Percentiles rank a stretch among this genome's conserved stretches.
phyloP scores from a whole-genome alignment of 1,140 invertebrate genomes.

The Caenorhabditis briggsae region DNA sequence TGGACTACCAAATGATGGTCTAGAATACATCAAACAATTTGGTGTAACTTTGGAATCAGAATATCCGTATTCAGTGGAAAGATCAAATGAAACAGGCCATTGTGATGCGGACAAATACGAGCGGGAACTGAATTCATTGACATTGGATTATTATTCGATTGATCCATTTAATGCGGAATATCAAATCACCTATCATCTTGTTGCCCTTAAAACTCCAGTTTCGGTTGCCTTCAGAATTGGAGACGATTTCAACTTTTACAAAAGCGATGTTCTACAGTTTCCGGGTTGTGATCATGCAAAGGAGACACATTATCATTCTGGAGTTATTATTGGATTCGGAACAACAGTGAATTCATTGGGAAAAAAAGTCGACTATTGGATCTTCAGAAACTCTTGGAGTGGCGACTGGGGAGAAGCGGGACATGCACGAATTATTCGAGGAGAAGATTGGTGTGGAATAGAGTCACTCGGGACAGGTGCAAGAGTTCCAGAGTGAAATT shows the following conservation, averaged over 20 bases:
- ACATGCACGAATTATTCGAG: neutral
- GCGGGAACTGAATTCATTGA: neutral
- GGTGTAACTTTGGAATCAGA: neutral
- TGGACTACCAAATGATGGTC: neutral
- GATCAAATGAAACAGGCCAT: neutral
- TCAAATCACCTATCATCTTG: neutral
- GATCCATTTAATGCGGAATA: conserved; percentile 40
- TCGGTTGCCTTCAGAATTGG: neutral
- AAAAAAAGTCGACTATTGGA: neutral
- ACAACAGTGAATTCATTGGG: neutral
- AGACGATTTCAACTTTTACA: neutral
- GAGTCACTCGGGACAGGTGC: neutral
- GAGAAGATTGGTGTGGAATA: conserved; percentile 6
- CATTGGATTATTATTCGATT: neutral
- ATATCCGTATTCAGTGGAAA: neutral
- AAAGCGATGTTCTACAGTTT: neutral
- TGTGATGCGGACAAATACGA: neutral
- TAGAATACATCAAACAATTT: conserved; percentile 7
- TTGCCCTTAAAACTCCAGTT: neutral
- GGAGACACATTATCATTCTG: conserved; percentile 12
- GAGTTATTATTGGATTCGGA: conserved; percentile 4
- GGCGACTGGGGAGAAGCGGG: neutral
- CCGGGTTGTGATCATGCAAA: neutral
- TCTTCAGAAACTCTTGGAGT: conserved; percentile 15
- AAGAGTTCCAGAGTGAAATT: neutral